Evolutionary conservation across 2,888 invertebrate genomes (phyloP), one percentile per base, ranked within the genome.

Genomic region (Tenthredo scrophulariae): DNA sequence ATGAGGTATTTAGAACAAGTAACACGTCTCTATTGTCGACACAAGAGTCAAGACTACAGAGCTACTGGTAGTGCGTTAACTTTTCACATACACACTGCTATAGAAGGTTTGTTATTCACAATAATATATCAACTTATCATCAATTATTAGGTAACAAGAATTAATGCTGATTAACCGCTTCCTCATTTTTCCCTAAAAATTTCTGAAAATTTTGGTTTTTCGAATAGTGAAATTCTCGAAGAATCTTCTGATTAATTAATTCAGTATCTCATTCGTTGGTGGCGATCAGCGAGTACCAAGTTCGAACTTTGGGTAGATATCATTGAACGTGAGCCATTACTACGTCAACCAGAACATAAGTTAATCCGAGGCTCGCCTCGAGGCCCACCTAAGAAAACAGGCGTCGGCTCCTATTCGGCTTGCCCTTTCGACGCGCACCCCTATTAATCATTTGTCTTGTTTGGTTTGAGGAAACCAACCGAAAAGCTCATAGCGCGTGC

Each of bases 331-430:
- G 26, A 83, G 40, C 82, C 85, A 86, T 89, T 86, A 89, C 82
- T 85, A 58, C 85, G 86, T 88, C 88, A 87, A 87, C 86, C 37
- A 87, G 86, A 40, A 84, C 85, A 88, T 90, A 89, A 89, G 85
- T 90, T 88, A 88, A 86, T 87, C 87, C 74, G n/a, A 46, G 54
- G 74, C 43, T 26, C 22, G 70, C 70, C 37, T 43, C 72, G 72
- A 83, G 80, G 72, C 75, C 85, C 89, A 88, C 87, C 90, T 90
- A 90, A 90, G 89, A 89, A 88, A 90, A 90, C 87, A 89, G 26
- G 43, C 62, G 33, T 54, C 79, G 84, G 22, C 33, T 84, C 82
- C 87, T 80, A 86, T 85, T 65, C 62, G 79, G 79, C 79, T 62
- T 85, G 85, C 82, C 82, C 85, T 77, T 85, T 85, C 85, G 54